A percentile compares a stretch with the other conserved stretches of the same genome.
Evolutionary conservation across 1,140 invertebrate species (phyloP).

Genomic region (Zaprionus africanus): DNA sequence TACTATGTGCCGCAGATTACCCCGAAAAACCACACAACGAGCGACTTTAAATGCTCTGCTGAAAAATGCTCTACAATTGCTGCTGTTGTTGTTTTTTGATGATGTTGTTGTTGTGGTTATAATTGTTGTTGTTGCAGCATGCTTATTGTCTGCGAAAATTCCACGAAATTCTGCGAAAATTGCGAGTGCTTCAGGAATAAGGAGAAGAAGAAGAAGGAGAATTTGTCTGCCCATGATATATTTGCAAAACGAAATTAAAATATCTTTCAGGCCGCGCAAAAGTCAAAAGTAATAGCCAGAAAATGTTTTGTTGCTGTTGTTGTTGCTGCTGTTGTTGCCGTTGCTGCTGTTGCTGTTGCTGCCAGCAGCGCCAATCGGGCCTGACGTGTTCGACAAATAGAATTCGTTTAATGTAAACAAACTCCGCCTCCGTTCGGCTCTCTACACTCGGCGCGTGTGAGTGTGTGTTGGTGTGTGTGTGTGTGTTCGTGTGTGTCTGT

Average conservation of each 20-base stretch:
- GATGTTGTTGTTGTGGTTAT: conserved; percentile 6
- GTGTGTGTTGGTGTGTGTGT: conserved; percentile 45
- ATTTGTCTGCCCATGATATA: conserved; percentile 46
- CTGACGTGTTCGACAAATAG: conserved; percentile 81
- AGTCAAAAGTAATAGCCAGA: conserved; percentile 49
- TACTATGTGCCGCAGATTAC: conserved; percentile 28
- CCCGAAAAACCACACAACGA: conserved; percentile 48
- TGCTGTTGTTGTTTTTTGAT: neutral
- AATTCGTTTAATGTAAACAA: conserved; percentile 84
- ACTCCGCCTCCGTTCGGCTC: conserved; percentile 76
- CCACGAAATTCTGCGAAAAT: conserved; percentile 68
- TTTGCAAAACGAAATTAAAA: conserved; percentile 75
- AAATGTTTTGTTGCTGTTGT: conserved; percentile 27
- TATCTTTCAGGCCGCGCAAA: conserved; percentile 73
- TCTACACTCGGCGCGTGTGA: neutral
- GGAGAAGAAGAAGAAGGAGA: neutral
- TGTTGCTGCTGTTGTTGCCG: conserved; percentile 28
- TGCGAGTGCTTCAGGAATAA: conserved; percentile 53
- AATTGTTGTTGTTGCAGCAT: conserved; percentile 15
- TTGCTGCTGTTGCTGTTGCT: conserved; percentile 28
- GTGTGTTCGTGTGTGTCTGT: conserved; percentile 35
- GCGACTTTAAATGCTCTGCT: conserved; percentile 50
- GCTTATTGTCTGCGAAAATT: conserved; percentile 43
- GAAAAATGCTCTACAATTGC: conserved; percentile 37
- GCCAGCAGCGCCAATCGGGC: conserved; percentile 59